Evolutionary conservation across 2,797 vertebrate genomes (phyloP).

Genomic region (Sebastes vulpes): DNA sequence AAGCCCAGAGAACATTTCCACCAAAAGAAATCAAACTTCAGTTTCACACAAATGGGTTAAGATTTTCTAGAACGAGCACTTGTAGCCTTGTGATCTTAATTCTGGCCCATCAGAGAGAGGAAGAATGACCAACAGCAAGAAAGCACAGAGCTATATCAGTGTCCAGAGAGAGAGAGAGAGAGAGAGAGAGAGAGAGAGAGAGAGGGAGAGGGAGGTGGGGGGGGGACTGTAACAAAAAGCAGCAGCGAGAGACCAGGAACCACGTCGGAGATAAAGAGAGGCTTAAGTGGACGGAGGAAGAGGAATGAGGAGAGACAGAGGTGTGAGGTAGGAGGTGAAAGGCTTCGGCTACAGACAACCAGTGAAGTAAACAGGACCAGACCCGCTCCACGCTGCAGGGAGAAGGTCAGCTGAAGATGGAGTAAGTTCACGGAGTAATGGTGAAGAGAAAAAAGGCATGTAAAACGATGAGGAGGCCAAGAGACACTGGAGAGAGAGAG

Average conservation of each 20-base stretch:
- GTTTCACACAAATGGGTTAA: not conserved
- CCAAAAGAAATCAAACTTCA: too few species aligned
- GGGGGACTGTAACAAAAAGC: not conserved
- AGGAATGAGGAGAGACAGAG: slow-evolving; percentile 40
- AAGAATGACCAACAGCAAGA: not conserved
- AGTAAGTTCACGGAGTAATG: slow-evolving; percentile 9
- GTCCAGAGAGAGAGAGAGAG: not conserved
- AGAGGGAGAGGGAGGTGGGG: not conserved
- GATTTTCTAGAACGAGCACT: not conserved
- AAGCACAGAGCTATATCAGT: not conserved
- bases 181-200: not conserved
- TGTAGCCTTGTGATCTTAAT: not conserved
- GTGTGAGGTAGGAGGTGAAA: slow-evolving; percentile 39
- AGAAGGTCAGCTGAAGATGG: slow-evolving; percentile 24
- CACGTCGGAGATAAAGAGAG: slow-evolving; percentile 30
- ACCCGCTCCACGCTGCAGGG: slow-evolving; percentile 11
- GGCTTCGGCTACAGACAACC: slow-evolving; percentile 24
- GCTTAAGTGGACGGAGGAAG: slow-evolving; percentile 21
- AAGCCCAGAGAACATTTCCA: too few species aligned
- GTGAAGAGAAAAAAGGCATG: slow-evolving; percentile 17
- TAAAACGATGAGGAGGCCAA: not conserved
- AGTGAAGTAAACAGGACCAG: slow-evolving; percentile 54
- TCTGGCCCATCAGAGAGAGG: not conserved
- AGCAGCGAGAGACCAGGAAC: not conserved
- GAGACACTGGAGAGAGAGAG: not conserved